Evolutionary conservation across 2,888 invertebrate genomes (phyloP).

Genomic region (Trichopoda pennipes): DNA sequence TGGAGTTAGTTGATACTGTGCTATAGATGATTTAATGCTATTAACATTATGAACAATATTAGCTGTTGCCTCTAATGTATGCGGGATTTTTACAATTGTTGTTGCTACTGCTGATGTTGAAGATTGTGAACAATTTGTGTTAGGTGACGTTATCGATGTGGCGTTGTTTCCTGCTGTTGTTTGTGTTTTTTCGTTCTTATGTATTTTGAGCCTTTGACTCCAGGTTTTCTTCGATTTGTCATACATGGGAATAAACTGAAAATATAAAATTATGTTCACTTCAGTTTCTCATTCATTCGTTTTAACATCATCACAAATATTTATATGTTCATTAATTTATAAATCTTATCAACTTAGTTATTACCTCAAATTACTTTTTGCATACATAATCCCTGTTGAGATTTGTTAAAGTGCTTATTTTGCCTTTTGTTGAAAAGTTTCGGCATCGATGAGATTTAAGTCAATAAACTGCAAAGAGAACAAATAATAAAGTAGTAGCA

Average conservation of each 20-base stretch:
- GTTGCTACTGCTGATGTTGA: slow-evolving; percentile 61
- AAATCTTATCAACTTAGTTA: neutral
- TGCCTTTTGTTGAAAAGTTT: slow-evolving; percentile 27
- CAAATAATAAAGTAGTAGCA: slow-evolving; percentile 6
- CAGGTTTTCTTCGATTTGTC: slow-evolving; percentile 85
- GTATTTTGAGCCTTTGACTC: slow-evolving; percentile 86
- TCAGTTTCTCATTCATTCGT: neutral
- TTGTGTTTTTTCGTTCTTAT: slow-evolving; percentile 82
- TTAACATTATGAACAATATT: slow-evolving; percentile 60
- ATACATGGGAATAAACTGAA: slow-evolving; percentile 78
- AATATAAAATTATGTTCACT: slow-evolving; percentile 16
- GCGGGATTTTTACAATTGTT: slow-evolving; percentile 65
- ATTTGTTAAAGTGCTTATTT: slow-evolving; percentile 48
- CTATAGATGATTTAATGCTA: slow-evolving; percentile 38
- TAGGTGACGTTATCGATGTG: slow-evolving; percentile 71
- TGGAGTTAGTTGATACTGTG: slow-evolving; percentile 63
- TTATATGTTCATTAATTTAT: neutral
- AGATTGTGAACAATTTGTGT: slow-evolving; percentile 48
- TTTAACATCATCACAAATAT: neutral
- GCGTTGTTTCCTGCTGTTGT: slow-evolving; percentile 76
- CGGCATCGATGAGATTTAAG: slow-evolving; percentile 42
- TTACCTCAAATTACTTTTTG: slow-evolving; percentile 64
- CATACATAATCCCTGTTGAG: slow-evolving; percentile 67
- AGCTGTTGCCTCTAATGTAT: slow-evolving; percentile 67
- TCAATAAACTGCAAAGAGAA: slow-evolving; percentile 44